These are phyloP conservation scores for Brachypodius melanocephalos DNA, from an alignment of 2,113 vertebrate species.

Conservation along the genomic window DNA sequence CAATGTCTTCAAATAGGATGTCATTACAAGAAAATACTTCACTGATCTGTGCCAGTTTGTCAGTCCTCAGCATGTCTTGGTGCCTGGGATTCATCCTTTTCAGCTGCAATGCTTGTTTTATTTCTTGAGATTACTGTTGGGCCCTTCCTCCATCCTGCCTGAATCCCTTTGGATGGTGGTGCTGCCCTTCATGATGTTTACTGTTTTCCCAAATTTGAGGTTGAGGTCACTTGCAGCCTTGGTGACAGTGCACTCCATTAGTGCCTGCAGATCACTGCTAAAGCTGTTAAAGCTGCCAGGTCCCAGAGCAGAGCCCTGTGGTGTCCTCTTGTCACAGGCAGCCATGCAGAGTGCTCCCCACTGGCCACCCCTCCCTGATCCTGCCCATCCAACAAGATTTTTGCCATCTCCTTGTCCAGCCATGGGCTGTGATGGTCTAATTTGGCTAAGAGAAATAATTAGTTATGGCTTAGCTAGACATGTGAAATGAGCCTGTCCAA, in stretches of 20 bases:
- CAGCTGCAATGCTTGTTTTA: background rate
- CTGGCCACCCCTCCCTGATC: background rate
- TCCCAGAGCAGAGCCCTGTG: background rate
- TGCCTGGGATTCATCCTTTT: background rate
- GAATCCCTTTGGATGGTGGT: background rate
- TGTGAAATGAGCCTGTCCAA: background rate
- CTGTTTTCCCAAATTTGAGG: background rate
- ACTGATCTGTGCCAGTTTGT: background rate
- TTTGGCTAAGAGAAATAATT: background rate
- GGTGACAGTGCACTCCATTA: background rate
- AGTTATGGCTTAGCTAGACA: background rate
- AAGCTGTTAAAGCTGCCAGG: background rate
- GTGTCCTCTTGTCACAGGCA: background rate
- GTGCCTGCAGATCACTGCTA: background rate
- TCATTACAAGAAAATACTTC: background rate
- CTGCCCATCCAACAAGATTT: background rate
- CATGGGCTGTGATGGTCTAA: background rate
- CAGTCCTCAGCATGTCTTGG: background rate
- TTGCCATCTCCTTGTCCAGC: background rate
- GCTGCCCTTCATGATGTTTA: background rate
- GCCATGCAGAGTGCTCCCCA: background rate
- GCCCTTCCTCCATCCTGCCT: background rate
- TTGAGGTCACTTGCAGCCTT: background rate
- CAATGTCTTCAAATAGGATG: background rate
- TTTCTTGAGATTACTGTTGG: background rate